Conservation (phyloP, 1,140 invertebrate genomes). For the Aethina tumida region DNA sequence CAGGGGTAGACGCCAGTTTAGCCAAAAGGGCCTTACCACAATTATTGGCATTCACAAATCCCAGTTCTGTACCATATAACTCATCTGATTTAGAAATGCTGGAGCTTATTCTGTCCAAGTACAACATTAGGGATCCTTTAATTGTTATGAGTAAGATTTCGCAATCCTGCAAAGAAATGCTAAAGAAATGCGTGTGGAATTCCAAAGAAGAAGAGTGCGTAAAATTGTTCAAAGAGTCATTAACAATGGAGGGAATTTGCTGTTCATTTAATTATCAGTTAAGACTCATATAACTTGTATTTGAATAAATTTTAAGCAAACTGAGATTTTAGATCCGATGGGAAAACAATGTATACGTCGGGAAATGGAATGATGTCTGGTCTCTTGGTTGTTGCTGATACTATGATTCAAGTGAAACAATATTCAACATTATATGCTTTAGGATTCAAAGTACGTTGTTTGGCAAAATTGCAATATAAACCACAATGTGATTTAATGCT, state of each 20-base stretch:
- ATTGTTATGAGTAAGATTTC: slow-evolving; percentile 12
- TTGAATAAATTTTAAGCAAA: background rate
- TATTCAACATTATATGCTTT: slow-evolving; percentile 14
- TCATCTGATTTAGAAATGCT: slow-evolving; percentile 10
- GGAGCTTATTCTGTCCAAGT: slow-evolving; percentile 9
- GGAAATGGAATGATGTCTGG: slow-evolving; percentile 12
- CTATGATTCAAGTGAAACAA: slow-evolving; percentile 9
- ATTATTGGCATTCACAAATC: slow-evolving; percentile 19
- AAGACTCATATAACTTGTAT: background rate
- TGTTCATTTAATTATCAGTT: slow-evolving; percentile 19
- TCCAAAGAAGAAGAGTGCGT: slow-evolving; percentile 8
- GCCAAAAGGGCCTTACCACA: slow-evolving; percentile 16
- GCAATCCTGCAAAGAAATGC: slow-evolving; percentile 18
- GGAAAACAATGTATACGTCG: slow-evolving; percentile 4
- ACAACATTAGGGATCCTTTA: slow-evolving; percentile 10
- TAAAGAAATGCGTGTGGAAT: slow-evolving; percentile 20
- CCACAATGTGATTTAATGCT: background rate
- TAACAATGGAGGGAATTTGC: slow-evolving; percentile 15
- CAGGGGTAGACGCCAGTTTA: slow-evolving; percentile 7
- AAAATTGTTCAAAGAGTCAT: slow-evolving; percentile 11
- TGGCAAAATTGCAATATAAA: background rate
- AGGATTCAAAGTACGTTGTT: slow-evolving; percentile 15
- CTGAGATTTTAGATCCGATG: background rate
- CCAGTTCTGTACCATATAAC: slow-evolving; percentile 6
- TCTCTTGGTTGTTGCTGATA: slow-evolving; percentile 9